Conservation (phyloP, 2,888 invertebrate species). For the Heliconius ethilla region DNA sequence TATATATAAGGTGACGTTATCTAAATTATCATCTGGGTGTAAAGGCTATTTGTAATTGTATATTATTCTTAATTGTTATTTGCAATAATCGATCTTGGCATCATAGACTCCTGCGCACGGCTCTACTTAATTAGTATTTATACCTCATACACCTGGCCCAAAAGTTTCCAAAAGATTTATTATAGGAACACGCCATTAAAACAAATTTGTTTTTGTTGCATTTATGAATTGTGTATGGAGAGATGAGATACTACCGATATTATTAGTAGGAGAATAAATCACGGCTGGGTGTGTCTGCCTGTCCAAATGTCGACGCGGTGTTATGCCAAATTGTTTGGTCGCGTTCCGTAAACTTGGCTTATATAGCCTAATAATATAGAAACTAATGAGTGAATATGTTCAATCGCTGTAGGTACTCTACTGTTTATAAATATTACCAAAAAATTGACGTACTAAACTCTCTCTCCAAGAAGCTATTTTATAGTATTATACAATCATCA, state of each 20-base stretch:
- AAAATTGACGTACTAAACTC: too few relatives aligned
- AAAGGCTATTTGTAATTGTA: constrained; percentile 9
- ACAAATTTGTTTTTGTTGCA: constrained; percentile 17
- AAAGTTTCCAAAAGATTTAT: constrained; percentile 37
- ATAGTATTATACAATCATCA: too few relatives aligned
- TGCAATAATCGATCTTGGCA: constrained; percentile 62
- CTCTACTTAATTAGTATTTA: constrained; percentile 47
- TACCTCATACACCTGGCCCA: constrained; percentile 37
- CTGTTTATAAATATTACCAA: too few relatives aligned
- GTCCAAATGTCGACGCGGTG: constrained; percentile 19
- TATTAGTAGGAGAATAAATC: constrained; percentile 37
- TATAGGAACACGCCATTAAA: constrained; percentile 22
- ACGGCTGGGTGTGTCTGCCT: constrained; percentile 33
- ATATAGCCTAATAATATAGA: not conserved
- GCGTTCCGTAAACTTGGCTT: constrained; percentile 8
- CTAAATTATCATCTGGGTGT: not conserved
- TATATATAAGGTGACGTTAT: not conserved
- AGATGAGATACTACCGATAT: constrained; percentile 9
- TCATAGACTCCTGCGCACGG: constrained; percentile 48
- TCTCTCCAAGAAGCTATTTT: too few relatives aligned
- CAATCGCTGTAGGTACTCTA: too few relatives aligned
- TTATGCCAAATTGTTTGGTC: constrained; percentile 35
- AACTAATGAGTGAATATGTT: not conserved
- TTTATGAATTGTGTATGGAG: constrained; percentile 9
- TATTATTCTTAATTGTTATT: constrained; percentile 33